phyloP scores from a whole-genome alignment of 2,113 vertebrate species.

The Amia ocellicauda region DNA sequence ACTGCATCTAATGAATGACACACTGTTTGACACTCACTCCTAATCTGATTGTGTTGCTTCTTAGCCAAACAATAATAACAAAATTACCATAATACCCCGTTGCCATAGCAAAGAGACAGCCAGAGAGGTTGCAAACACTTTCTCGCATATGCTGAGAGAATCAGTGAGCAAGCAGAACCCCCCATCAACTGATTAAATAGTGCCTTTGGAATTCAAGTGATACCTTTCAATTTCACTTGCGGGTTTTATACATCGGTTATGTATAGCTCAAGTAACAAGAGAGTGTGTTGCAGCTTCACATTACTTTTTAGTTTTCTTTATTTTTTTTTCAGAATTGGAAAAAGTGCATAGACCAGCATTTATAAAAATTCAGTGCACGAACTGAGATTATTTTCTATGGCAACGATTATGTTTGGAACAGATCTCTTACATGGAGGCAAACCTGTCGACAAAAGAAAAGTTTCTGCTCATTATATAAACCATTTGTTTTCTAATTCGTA shows the following conservation, averaged over 20 bases:
- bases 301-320: no score
- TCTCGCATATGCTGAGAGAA: slow-evolving; percentile 1
- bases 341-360: no score
- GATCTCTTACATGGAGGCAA: no score
- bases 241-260: no score
- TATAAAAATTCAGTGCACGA: no score
- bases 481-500: not conserved
- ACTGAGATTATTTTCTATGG: no score
- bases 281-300: no score
- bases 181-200: not conserved
- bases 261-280: no score
- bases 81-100: slow-evolving; percentile 2
- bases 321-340: no score
- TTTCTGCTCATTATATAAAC: not conserved
- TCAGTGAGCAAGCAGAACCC: not conserved
- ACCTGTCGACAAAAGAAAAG: not conserved
- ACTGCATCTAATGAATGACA: not conserved
- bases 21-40: not conserved
- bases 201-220: not conserved
- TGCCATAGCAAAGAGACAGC: slow-evolving; percentile 11
- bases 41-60: not conserved
- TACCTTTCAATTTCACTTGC: not conserved
- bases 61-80: not conserved
- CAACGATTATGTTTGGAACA: no score
- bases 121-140: slow-evolving; percentile 7